Evolutionary conservation across 2,113 vertebrate genomes (phyloP), one percentile per base, ranked within the genome.

Genomic region (Protobothrops flavoviridis): DNA sequence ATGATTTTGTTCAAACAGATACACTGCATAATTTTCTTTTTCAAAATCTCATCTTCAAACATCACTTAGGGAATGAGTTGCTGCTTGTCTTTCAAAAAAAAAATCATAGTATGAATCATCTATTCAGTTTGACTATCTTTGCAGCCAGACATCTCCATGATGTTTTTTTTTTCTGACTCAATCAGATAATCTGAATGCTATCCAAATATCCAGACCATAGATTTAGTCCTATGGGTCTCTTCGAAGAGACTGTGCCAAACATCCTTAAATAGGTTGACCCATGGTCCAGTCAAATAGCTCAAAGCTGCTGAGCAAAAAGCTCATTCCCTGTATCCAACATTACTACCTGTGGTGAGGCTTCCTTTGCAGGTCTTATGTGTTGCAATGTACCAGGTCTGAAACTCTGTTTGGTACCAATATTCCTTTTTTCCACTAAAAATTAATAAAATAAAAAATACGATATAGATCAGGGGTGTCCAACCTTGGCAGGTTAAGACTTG

Each of bases 21-120:
- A 8, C 4, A 59, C 23, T 50, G n/a, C 13, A 4, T 69, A 52
- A 0, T 0, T 4, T n/a, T 59, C 29, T 4, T 12, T 91, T 85
- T 90, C 8, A 4, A 11, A 92, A 91, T 87, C 87, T 87, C 90
- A 39, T 23, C 93, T 74, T 96, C 94, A 61, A 89, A 88, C 59
- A 86, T 81, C 91, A 20, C 88, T 94, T 39, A 64, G 92, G 56
- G 4, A 50, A 59, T 0, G 0, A 59, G 88, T 64, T 55, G 43
- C 5, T 87, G 59, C 90, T 93, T 69, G 53, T 0, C 0, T 12
- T 29, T 55, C 87, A 56, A 90, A 17, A 1, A 0, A 20, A 69
- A 0, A 13, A 0, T 0, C 0, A 90, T 92, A 93, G 53, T 88
- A 81, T 0, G 0, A 57, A 1, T 92, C 20, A n/a, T 89, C 39